Base-by-base conservation (phyloP, 2,797 vertebrate species). In the Microhierax caerulescens region DNA sequence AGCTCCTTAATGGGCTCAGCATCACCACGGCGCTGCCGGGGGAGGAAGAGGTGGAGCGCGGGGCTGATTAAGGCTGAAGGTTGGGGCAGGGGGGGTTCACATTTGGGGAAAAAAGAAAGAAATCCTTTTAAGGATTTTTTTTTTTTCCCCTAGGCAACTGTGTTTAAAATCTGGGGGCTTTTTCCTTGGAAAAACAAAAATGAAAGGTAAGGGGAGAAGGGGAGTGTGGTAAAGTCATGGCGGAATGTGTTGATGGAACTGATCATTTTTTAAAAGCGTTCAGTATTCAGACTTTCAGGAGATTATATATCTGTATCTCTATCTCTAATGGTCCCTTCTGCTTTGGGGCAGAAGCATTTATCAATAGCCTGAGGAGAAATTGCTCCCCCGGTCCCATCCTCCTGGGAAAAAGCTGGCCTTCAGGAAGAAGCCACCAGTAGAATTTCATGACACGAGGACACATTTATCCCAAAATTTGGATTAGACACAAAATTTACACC, bases 11-110 rank as follows among this genome's bases (percentile, higher is more conserved):
- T 60, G 74, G 75, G 17, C 19, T 91, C 41, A 19, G 57, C 13
- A 10, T 86, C 3, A 7, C 25, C 16, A 24, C 0, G 3, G 56
- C 0, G 57, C 65, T 24, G 13, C 2, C 3, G 5, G 22, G 22
- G 61, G 30, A 82, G 56, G 93, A 83, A 63, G 61, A 78, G 60
- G 65, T 60, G 70, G 20, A 78, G 37, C 4, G 1, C 0, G 1
- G 28, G 25, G 12, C 34, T 1, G 27, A 24, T 37, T 28, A 48
- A 70, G 82, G 67, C 11, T 54, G 57, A 60, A 53, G 53, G 32
- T 57, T 1, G 9, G 51, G 19, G 43, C 28, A 61, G n/a, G 6
- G 21, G 12, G 9, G 8, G 13, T 65, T 53, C 10, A 65, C 37
- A 22, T 21, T 45, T 25, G 6, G 28, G 32, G 4, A 3, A 25